Evolutionary conservation across 1,140 invertebrate species (phyloP).

Genomic region (Lithobius niger): DNA sequence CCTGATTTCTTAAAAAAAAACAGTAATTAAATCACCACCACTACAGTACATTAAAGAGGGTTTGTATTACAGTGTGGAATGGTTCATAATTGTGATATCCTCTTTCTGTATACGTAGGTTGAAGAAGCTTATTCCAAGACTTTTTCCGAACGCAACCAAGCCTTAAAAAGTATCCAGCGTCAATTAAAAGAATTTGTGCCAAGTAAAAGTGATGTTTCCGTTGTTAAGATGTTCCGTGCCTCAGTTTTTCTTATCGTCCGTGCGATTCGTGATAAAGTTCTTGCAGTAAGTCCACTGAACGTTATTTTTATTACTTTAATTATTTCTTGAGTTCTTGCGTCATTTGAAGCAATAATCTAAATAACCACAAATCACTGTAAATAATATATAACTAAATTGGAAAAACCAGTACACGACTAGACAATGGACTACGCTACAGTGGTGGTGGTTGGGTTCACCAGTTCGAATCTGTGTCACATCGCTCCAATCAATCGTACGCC

Average conservation of each 20-base stretch:
- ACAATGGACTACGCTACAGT: no score
- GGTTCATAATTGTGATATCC: not conserved
- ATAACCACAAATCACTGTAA: no score
- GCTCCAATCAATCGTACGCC: no score
- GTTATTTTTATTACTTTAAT: slow-evolving; percentile 11
- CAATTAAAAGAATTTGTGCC: slow-evolving; percentile 9
- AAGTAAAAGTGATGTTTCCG: slow-evolving; percentile 17
- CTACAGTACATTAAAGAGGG: no score
- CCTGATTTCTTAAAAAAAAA: not conserved
- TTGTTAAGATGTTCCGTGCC: slow-evolving; percentile 24
- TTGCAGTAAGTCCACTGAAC: slow-evolving; percentile 18
- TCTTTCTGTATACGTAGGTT: slow-evolving; percentile 22
- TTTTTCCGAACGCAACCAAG: slow-evolving; percentile 33
- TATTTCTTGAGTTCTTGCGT: slow-evolving; percentile 27
- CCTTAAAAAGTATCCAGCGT: slow-evolving; percentile 29
- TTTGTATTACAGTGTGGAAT: no score
- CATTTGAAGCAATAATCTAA: no score
- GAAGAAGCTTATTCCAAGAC: slow-evolving; percentile 35
- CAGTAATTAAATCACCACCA: not conserved
- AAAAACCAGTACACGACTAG: no score
- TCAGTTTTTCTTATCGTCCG: slow-evolving; percentile 22
- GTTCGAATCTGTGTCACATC: no score
- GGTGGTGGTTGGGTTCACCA: no score
- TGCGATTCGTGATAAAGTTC: slow-evolving; percentile 24
- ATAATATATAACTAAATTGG: no score